Conservation (phyloP, 2,113 vertebrate genomes). For the Xiphorhynchus elegans region DNA sequence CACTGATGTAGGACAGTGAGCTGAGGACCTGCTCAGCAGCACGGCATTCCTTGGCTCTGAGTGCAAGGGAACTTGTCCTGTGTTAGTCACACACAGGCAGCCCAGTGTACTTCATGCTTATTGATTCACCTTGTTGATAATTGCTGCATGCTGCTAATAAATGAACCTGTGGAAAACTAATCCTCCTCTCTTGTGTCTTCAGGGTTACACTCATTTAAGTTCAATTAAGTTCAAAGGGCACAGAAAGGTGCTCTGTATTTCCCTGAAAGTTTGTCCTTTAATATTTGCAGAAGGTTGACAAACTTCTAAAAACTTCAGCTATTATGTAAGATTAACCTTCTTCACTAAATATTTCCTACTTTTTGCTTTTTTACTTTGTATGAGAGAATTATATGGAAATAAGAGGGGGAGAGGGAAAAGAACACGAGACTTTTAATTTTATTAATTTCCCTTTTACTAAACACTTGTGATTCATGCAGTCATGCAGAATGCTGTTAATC, state of each 20-base stretch:
- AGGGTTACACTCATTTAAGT: constrained; percentile 34
- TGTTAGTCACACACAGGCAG: constrained; percentile 52
- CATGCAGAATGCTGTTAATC: background rate
- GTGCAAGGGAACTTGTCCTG: constrained; percentile 48
- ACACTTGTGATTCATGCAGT: background rate
- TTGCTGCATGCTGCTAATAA: constrained; percentile 69
- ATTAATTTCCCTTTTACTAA: background rate
- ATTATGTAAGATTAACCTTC: background rate
- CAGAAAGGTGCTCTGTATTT: constrained; percentile 56
- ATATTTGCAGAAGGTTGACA: background rate
- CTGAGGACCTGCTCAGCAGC: constrained; percentile 42
- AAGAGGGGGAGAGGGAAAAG: background rate
- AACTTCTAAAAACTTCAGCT: background rate
- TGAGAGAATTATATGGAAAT: background rate
- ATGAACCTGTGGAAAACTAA: constrained; percentile 70
- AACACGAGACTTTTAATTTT: background rate
- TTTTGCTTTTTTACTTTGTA: background rate
- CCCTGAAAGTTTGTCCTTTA: background rate
- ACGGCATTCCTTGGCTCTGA: constrained; percentile 61
- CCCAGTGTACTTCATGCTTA: constrained; percentile 72
- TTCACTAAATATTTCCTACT: background rate
- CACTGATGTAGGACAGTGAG: background rate
- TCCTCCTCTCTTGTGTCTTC: constrained; percentile 58
- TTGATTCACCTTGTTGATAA: constrained; percentile 78
- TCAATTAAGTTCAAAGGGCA: constrained; percentile 62